Conservation (phyloP, 2,888 invertebrate genomes). For the Dorcus parallelipipedus region DNA sequence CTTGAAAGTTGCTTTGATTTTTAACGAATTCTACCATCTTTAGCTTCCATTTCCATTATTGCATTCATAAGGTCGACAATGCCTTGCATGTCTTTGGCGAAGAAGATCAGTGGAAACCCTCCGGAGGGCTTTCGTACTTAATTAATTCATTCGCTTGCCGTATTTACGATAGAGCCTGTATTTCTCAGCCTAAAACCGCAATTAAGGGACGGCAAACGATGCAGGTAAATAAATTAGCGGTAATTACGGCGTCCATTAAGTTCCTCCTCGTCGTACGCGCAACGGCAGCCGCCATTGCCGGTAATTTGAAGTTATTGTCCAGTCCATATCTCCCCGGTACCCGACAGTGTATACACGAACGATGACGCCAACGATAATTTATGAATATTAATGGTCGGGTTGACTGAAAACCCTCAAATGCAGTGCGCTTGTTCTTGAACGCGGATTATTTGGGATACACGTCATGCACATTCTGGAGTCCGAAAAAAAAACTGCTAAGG, state of each 20-base stretch:
- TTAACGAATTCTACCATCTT: too few relatives aligned
- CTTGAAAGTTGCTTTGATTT: too few relatives aligned
- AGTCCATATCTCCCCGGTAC: slow-evolving; percentile 35
- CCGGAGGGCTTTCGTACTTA: neutral
- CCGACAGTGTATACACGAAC: too few relatives aligned
- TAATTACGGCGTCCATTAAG: slow-evolving; percentile 18
- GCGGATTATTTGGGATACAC: slow-evolving; percentile 24
- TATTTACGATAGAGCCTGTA: neutral
- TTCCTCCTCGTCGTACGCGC: slow-evolving; percentile 16
- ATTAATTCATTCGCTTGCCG: slow-evolving; percentile 7
- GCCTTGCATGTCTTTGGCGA: too few relatives aligned
- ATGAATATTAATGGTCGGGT: slow-evolving; percentile 38
- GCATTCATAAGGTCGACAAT: too few relatives aligned
- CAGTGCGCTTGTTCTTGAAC: slow-evolving; percentile 21
- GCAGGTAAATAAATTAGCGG: slow-evolving; percentile 17
- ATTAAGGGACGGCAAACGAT: slow-evolving; percentile 6
- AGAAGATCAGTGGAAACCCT: too few relatives aligned
- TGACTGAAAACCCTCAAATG: slow-evolving; percentile 20
- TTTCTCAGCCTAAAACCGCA: neutral
- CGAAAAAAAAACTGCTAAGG: too few relatives aligned
- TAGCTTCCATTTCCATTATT: too few relatives aligned
- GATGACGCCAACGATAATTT: slow-evolving; percentile 31
- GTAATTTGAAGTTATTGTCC: slow-evolving; percentile 46
- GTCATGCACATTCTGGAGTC: slow-evolving; percentile 12
- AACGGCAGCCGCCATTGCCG: slow-evolving; percentile 27